These are phyloP conservation scores for Clinocottus analis DNA, from an alignment of 2,113 vertebrate genomes.

Conservation along the genomic window DNA sequence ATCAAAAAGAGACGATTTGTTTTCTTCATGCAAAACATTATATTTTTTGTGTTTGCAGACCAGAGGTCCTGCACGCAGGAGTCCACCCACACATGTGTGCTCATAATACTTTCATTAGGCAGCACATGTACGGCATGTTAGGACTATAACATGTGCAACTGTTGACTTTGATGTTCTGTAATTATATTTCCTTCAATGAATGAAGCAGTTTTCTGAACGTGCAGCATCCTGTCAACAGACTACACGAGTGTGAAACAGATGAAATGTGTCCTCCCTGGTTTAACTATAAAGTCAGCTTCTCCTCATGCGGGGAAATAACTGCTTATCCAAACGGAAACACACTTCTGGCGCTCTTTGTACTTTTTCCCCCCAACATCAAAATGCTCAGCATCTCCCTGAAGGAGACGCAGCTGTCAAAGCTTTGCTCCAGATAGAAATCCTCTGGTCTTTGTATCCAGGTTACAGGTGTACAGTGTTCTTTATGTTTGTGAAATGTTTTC, in stretches of 20 bases:
- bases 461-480: conserved; percentile 14
- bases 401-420: conserved; percentile 17
- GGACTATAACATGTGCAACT: neutral
- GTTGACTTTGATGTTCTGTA: conserved; percentile 1
- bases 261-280: neutral
- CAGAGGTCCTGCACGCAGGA: neutral
- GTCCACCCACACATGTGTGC: neutral
- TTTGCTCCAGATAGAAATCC: conserved; percentile 17
- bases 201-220: neutral
- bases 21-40: conserved; percentile 1
- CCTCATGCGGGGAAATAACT: conserved; percentile 10
- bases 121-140: neutral
- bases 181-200: neutral
- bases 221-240: neutral
- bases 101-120: conserved; percentile 15
- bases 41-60: neutral
- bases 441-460: conserved; percentile 4
- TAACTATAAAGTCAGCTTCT: neutral
- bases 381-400: neutral
- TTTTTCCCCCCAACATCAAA: neutral
- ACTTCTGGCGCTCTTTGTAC: conserved; percentile 13
- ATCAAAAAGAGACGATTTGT: conserved; percentile 42
- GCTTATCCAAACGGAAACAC: conserved; percentile 33
- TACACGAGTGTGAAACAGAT: neutral
- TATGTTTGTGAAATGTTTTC: neutral